phyloP scores from a whole-genome alignment of 2,797 vertebrate species.

The Acanthornis magna region DNA sequence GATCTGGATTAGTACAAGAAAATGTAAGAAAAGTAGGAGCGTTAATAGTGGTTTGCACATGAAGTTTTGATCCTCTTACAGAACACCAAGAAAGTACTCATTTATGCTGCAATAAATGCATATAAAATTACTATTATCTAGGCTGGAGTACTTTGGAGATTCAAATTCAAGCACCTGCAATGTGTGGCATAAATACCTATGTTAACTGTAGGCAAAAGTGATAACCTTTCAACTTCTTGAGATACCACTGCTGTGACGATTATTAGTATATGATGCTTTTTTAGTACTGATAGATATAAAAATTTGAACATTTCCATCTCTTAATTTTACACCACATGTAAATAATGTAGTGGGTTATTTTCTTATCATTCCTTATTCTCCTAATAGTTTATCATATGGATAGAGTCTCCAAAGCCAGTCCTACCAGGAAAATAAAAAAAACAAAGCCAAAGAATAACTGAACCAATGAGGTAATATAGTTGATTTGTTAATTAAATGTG shows the following conservation, averaged over 20 bases:
- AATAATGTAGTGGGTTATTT: rapidly evolving
- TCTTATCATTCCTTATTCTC: not conserved
- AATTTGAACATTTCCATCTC: not conserved
- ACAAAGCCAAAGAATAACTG: not conserved
- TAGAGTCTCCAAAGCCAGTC: not conserved
- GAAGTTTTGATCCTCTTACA: not conserved
- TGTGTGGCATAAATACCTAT: not conserved
- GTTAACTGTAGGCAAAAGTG: not conserved
- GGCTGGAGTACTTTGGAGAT: not conserved
- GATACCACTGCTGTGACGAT: not conserved
- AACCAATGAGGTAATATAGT: not conserved
- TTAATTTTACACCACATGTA: not conserved
- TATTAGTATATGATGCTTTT: not conserved
- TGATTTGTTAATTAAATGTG: not conserved
- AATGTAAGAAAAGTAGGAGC: not conserved
- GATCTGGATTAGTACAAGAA: not conserved
- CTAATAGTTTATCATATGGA: not conserved
- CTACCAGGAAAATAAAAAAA: not conserved
- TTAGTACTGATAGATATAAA: not conserved
- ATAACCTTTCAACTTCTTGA: not conserved
- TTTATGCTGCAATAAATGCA: not conserved
- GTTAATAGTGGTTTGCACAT: not conserved
- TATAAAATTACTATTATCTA: not conserved
- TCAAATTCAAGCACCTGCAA: not conserved
- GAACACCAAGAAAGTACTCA: not conserved